Conservation (phyloP, 2,888 invertebrate genomes). For the Eristalis intricaria region DNA sequence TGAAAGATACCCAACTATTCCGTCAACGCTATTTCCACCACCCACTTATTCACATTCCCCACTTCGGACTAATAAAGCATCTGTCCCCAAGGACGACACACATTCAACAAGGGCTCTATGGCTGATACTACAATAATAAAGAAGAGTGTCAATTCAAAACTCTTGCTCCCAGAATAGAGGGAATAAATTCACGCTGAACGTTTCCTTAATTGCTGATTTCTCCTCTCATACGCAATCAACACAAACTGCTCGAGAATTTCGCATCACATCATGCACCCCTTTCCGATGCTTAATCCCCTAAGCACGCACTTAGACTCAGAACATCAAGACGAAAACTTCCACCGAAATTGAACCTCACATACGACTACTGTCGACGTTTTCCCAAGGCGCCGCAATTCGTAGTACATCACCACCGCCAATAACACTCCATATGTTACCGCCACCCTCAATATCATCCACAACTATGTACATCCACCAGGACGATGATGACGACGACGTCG, state of each 20-base stretch:
- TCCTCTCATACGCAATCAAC: slow-evolving; percentile 10
- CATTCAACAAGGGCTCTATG: background rate
- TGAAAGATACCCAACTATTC: no score
- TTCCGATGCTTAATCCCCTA: slow-evolving; percentile 55
- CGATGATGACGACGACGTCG: slow-evolving; percentile 14
- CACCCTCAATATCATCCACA: slow-evolving; percentile 5
- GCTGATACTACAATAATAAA: background rate
- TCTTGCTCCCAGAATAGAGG: background rate
- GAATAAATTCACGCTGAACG: background rate
- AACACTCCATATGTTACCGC: slow-evolving; percentile 70
- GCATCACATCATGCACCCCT: slow-evolving; percentile 41
- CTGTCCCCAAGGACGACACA: background rate
- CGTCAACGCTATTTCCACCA: no score
- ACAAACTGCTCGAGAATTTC: slow-evolving; percentile 31
- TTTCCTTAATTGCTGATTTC: slow-evolving; percentile 12
- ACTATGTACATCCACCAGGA: background rate
- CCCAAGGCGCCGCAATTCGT: slow-evolving; percentile 71
- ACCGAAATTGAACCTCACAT: slow-evolving; percentile 51
- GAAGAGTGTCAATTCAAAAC: background rate
- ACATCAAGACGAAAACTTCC: slow-evolving; percentile 18
- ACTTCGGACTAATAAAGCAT: background rate
- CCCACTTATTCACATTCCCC: background rate
- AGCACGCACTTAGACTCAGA: slow-evolving; percentile 36
- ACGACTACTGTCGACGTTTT: slow-evolving; percentile 26
- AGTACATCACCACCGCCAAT: slow-evolving; percentile 71